Percentiles rank a stretch among this genome's conserved stretches.
Evolutionary conservation across 2,888 invertebrate species (phyloP).

Genomic region (Diplolepis rosae): DNA sequence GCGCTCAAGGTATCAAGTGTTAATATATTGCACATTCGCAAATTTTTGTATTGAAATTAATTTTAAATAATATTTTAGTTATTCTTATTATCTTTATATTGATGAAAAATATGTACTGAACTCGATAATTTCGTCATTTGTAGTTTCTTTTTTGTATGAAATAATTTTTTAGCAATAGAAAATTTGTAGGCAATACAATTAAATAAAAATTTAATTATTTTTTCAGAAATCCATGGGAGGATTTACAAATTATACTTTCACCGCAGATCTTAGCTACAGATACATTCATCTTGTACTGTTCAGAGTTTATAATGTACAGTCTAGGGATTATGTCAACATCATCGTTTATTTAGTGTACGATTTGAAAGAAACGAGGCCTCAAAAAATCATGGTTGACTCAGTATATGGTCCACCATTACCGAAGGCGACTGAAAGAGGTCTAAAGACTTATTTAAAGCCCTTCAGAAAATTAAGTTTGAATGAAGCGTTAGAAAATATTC

Average conservation of each 20-base stretch:
- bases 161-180: no score
- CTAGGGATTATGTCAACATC: slow-evolving; percentile 41
- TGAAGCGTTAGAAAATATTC: slow-evolving; percentile 24
- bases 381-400: slow-evolving; percentile 46
- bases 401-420: slow-evolving; percentile 12
- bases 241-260: not conserved
- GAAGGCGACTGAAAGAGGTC: not conserved
- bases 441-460: slow-evolving; percentile 41
- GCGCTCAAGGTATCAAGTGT: slow-evolving; percentile 44
- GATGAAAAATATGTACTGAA: not conserved
- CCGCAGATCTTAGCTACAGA: not conserved
- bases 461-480: slow-evolving; percentile 43
- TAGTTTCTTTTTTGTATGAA: not conserved
- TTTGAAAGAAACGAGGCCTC: slow-evolving; percentile 47
- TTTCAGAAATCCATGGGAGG: not conserved
- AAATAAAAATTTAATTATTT: not conserved
- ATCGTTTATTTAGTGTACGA: slow-evolving; percentile 52
- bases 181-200: no score
- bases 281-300: slow-evolving; percentile 29
- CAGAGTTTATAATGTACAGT: slow-evolving; percentile 36
- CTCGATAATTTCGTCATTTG: not conserved
- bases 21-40: not conserved
- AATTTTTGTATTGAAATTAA: not conserved
- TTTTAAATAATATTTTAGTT: not conserved
- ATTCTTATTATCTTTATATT: not conserved